Evolutionary conservation across 1,140 invertebrate genomes (phyloP).

Genomic region (Mycetomoellerius zeteki): DNA sequence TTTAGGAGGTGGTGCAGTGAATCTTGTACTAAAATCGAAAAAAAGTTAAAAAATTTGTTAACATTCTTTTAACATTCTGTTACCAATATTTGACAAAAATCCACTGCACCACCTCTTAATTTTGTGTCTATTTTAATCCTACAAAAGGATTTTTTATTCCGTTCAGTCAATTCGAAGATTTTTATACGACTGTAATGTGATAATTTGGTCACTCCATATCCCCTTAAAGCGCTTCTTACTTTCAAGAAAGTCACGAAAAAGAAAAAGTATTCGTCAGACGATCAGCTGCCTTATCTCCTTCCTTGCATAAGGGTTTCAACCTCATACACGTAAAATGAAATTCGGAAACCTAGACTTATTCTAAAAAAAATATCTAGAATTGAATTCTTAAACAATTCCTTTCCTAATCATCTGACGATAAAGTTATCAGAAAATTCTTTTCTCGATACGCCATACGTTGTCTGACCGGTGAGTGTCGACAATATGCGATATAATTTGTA

Average conservation of each 20-base stretch:
- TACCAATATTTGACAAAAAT: no score
- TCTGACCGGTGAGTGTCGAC: neutral
- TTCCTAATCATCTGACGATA: neutral
- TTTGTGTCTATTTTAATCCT: no score
- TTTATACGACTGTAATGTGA: no score
- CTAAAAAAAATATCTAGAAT: neutral
- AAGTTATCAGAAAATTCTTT: neutral
- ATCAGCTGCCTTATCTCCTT: neutral
- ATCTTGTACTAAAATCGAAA: no score
- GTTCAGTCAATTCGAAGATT: no score
- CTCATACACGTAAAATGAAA: neutral
- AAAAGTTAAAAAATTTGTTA: no score
- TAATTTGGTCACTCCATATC: no score
- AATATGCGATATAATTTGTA: conserved; percentile 20
- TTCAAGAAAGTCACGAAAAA: no score
- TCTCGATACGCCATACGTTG: neutral
- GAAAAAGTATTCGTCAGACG: neutral
- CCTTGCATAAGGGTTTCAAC: neutral
- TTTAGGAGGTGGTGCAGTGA: no score
- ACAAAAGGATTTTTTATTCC: no score
- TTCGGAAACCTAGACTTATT: neutral
- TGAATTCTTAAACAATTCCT: neutral
- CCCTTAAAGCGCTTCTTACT: neutral
- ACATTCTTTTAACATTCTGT: no score
- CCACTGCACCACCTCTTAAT: no score